These are phyloP conservation scores for Monochamus saltuarius DNA, from an alignment of 1,140 invertebrate species.

Conservation along the genomic window DNA sequence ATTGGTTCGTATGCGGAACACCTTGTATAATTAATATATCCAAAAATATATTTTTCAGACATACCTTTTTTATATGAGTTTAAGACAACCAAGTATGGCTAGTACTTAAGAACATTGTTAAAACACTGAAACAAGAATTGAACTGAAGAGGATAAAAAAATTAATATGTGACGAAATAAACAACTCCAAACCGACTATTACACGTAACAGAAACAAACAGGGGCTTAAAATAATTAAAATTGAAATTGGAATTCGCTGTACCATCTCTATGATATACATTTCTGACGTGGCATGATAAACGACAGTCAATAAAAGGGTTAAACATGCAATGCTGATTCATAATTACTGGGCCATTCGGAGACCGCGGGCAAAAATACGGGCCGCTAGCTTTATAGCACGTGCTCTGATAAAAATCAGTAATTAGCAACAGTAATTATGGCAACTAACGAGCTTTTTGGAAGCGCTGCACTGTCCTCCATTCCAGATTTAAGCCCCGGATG, in stretches of 20 bases:
- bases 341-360: constrained; percentile 38
- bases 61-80: too few relatives aligned
- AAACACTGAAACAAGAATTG: too few relatives aligned
- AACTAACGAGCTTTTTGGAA: constrained; percentile 50
- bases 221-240: constrained; percentile 35
- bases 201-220: too few relatives aligned
- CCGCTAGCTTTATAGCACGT: constrained; percentile 45
- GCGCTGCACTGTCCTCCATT: constrained; percentile 32
- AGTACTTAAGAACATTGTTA: too few relatives aligned
- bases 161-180: too few relatives aligned
- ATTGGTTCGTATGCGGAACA: too few relatives aligned
- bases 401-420: constrained; percentile 52
- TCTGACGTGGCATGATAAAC: constrained; percentile 42
- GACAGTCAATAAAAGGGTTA: constrained; percentile 46
- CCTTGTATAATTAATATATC: too few relatives aligned
- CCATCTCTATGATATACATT: constrained; percentile 29
- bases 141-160: too few relatives aligned
- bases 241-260: constrained; percentile 29
- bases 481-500: constrained; percentile 25
- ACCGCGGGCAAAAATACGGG: constrained; percentile 39
- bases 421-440: constrained; percentile 51
- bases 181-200: too few relatives aligned
- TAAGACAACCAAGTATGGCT: too few relatives aligned
- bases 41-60: too few relatives aligned
- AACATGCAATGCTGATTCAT: constrained; percentile 49